These are phyloP conservation scores for Beris morrisii DNA, from an alignment of 2,888 invertebrate species.

Conservation along the genomic window DNA sequence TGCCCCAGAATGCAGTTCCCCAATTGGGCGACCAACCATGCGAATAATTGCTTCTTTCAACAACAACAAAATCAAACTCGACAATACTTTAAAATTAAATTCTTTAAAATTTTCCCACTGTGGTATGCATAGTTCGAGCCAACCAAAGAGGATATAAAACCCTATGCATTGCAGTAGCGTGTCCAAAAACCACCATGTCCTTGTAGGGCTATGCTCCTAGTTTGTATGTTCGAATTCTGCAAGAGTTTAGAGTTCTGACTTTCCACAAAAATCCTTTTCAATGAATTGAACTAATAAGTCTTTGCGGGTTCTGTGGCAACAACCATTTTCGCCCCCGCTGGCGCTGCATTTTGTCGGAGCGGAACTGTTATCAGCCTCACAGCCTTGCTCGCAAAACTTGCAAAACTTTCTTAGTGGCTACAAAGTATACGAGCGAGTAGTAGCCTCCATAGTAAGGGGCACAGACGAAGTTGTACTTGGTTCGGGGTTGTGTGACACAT, in stretches of 20 bases:
- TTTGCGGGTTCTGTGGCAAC: conserved; percentile 32
- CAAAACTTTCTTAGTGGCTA: conserved; percentile 29
- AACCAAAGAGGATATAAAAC: conserved; percentile 8
- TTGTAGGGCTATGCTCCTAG: not conserved
- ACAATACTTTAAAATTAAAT: too few species aligned
- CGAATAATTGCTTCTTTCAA: too few species aligned
- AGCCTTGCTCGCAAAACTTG: conserved; percentile 33
- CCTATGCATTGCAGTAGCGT: conserved; percentile 24
- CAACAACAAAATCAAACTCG: too few species aligned
- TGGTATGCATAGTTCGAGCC: too few species aligned
- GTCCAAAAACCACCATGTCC: conserved; percentile 22
- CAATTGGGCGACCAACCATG: too few species aligned
- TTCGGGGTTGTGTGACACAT: conserved; percentile 21
- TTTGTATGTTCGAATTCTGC: conserved; percentile 8
- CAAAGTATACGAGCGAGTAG: conserved; percentile 6
- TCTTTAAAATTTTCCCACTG: too few species aligned
- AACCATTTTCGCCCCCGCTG: conserved; percentile 12
- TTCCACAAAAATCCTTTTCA: conserved; percentile 36
- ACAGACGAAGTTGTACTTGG: conserved; percentile 27
- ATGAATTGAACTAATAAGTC: conserved; percentile 39
- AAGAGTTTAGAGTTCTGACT: conserved; percentile 28
- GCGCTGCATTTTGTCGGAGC: conserved; percentile 12
- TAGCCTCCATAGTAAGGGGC: not conserved
- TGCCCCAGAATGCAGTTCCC: too few species aligned
- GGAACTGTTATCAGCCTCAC: conserved; percentile 33